These are phyloP conservation scores for Galerucella pusilla DNA, from an alignment of 2,888 invertebrate genomes.

Conservation along the genomic window DNA sequence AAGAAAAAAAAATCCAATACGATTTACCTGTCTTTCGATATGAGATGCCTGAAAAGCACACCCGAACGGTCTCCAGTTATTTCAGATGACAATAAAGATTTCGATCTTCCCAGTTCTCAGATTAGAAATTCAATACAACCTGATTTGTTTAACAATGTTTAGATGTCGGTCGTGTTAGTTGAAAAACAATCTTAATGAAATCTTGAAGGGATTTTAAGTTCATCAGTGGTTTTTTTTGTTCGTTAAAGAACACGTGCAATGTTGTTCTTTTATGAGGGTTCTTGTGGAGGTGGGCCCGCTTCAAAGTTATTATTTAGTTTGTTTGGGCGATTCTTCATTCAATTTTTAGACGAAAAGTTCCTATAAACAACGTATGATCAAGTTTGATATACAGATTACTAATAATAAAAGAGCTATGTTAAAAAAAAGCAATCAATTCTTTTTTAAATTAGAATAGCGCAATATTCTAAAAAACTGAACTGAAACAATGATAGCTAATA, in stretches of 20 bases:
- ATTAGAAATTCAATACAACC: conserved; percentile 33
- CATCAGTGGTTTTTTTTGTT: conserved; percentile 15
- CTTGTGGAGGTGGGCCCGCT: not conserved
- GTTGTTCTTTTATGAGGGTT: not conserved
- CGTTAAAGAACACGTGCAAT: conserved; percentile 12
- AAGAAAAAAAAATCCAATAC: conserved; percentile 17
- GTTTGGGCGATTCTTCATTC: no score
- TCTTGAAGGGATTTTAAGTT: conserved; percentile 1
- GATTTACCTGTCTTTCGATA: conserved; percentile 12
- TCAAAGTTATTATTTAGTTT: not conserved
- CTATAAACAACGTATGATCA: no score
- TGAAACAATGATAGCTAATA: no score
- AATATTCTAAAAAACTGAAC: no score
- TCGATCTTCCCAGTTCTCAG: conserved; percentile 19
- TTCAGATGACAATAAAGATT: conserved; percentile 31
- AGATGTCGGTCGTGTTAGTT: not conserved
- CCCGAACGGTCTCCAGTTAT: conserved; percentile 18
- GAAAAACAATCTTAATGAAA: conserved; percentile 32
- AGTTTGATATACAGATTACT: no score
- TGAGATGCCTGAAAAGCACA: conserved; percentile 13
- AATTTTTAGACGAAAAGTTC: no score
- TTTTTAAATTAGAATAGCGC: no score
- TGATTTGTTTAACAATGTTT: conserved; percentile 13
- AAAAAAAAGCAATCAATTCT: no score
- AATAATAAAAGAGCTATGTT: no score